Evolutionary conservation across 2,888 invertebrate species (phyloP).

Genomic region (Schizotus pectinicornis): DNA sequence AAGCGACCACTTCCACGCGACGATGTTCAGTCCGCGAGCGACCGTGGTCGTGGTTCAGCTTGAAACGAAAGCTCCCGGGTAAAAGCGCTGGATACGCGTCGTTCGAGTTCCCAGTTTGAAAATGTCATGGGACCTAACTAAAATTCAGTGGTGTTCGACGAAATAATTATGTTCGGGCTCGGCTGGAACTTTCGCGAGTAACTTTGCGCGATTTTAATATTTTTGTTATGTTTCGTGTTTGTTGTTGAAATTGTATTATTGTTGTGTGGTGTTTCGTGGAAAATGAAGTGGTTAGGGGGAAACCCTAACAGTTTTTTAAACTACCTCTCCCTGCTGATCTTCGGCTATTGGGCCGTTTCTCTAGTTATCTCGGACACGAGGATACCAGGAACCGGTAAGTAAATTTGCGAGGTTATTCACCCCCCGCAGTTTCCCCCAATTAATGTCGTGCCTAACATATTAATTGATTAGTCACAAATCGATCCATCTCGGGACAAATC

Average conservation of each 20-base stretch:
- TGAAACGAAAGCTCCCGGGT: slow-evolving; percentile 3
- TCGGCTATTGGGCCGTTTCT: slow-evolving; percentile 46
- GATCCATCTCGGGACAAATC: neutral
- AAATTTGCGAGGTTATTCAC: slow-evolving; percentile 8
- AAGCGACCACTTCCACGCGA: slow-evolving; percentile 20
- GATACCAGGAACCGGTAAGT: slow-evolving; percentile 37
- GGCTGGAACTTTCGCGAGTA: slow-evolving; percentile 7
- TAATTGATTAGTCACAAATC: neutral
- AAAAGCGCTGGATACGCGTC: slow-evolving; percentile 6
- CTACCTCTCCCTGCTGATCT: slow-evolving; percentile 39
- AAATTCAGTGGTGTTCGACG: neutral
- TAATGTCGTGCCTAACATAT: neutral
- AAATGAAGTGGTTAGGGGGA: slow-evolving; percentile 49
- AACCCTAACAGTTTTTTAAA: slow-evolving; percentile 42
- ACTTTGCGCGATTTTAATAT: neutral
- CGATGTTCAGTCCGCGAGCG: slow-evolving; percentile 41
- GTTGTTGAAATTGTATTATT: slow-evolving; percentile 18
- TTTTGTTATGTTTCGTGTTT: slow-evolving; percentile 30
- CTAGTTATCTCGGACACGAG: slow-evolving; percentile 46
- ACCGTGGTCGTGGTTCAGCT: slow-evolving; percentile 21
- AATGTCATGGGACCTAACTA: neutral
- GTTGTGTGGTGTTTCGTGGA: slow-evolving; percentile 40
- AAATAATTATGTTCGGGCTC: slow-evolving; percentile 5
- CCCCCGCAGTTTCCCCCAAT: neutral
- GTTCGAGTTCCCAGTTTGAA: neutral